phyloP scores from a whole-genome alignment of 2,113 vertebrate species.

The Progne subis region DNA sequence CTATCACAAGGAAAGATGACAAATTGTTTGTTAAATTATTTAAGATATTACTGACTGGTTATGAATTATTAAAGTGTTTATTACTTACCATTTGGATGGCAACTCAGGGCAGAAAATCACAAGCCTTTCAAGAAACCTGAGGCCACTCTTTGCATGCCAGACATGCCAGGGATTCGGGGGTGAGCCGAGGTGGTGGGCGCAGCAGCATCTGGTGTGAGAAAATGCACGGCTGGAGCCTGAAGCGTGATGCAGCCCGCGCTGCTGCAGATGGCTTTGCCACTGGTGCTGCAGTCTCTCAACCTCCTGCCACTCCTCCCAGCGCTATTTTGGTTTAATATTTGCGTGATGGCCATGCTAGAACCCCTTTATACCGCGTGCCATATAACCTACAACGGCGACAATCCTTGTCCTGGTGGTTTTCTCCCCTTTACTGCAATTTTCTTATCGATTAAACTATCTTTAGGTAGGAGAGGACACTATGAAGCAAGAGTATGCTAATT shows the following conservation, averaged over 20 bases:
- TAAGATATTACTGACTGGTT: slow-evolving; percentile 34
- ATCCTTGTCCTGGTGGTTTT: background rate
- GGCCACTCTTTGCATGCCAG: background rate
- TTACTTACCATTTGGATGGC: slow-evolving; percentile 60
- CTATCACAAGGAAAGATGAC: slow-evolving; percentile 20
- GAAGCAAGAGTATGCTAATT: background rate
- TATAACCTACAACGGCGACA: background rate
- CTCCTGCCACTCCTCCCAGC: background rate
- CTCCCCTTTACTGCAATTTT: background rate
- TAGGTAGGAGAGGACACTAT: background rate
- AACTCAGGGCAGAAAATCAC: slow-evolving; percentile 12
- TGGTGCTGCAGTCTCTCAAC: background rate
- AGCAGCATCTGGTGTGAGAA: slow-evolving; percentile 37
- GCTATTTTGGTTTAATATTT: background rate
- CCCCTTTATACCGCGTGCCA: background rate
- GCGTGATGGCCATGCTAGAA: background rate
- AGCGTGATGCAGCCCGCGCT: background rate
- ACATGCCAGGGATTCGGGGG: background rate
- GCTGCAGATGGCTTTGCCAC: slow-evolving; percentile 18
- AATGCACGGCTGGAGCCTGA: slow-evolving; percentile 12
- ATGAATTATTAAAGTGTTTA: slow-evolving; percentile 62
- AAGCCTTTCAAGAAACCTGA: slow-evolving; percentile 21
- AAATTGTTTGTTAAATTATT: slow-evolving; percentile 61
- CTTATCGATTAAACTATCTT: background rate
- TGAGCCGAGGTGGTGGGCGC: background rate